Evolutionary conservation across 2,888 invertebrate species (phyloP).

Genomic region (Ornithoptera alexandrae): DNA sequence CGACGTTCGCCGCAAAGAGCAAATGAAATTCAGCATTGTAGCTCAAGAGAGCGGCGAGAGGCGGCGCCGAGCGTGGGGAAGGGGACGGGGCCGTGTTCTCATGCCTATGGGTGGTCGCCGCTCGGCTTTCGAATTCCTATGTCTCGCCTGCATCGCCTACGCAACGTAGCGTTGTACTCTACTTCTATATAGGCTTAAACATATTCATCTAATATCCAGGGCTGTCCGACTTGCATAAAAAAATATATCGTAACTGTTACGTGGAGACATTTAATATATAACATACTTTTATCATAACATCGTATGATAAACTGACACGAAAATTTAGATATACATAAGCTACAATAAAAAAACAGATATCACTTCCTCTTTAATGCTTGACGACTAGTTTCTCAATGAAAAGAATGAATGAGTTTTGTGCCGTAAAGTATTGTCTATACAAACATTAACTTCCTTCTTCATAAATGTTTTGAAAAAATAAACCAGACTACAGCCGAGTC

Average conservation of each 20-base stretch:
- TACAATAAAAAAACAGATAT: neutral
- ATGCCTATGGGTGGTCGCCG: conserved; percentile 79
- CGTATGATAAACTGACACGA: neutral
- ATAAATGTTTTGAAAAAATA: conserved; percentile 64
- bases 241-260: neutral
- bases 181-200: conserved; percentile 28
- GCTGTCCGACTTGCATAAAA: conserved; percentile 8
- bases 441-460: conserved; percentile 56
- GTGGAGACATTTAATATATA: neutral
- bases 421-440: conserved; percentile 51
- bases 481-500: conserved; percentile 58
- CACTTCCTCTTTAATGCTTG: neutral
- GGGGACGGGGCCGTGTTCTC: conserved; percentile 74
- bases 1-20: conserved; percentile 58
- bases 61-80: conserved; percentile 76
- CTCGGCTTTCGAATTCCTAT: conserved; percentile 79
- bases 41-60: conserved; percentile 69
- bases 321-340: neutral
- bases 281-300: neutral
- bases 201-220: conserved; percentile 23
- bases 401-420: conserved; percentile 60
- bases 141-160: conserved; percentile 77
- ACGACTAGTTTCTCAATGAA: conserved; percentile 21
- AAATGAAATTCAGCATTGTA: conserved; percentile 77
- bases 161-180: conserved; percentile 35